Base-by-base conservation (phyloP, 2,888 invertebrate species). In the Drosophila mimetica region DNA sequence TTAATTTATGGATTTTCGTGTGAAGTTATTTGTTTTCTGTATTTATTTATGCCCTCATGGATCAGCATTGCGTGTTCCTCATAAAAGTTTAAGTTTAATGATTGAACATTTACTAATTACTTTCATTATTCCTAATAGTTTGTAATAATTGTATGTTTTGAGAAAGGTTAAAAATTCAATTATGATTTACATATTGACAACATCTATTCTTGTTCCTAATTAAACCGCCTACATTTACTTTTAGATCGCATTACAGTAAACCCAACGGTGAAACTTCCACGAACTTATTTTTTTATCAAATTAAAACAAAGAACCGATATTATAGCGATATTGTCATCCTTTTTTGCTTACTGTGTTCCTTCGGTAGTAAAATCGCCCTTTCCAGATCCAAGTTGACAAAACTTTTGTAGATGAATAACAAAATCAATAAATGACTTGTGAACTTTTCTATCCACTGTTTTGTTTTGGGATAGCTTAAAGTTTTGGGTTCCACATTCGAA, bases 1-100 rank as follows among this genome's bases (percentile, higher is more conserved):
- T 86, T 88, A 88, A 88, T 86, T 88, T 88, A 88, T 88, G 88
- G 75, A 83, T 69, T 74, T 83, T 86, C 86, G 86, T 87, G 86
- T 88, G 86, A 88, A 88, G 16, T 74, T 83, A 46, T 65, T 47
- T 46, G 30, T 37, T 64, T 47, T 53, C 41, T 52, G 59, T 25
- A 44, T 67, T 39, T 80, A 59, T 76, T 77, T 75, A 74, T 80
- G 75, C 71, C 76, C 72, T 69, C 58, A 77, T 75, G 77, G 41
- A 69, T 50, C 36, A 46, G 44, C 30, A 13, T 85, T 71, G 87
- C 86, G 83, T 87, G 86, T 58, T 4, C 22, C 36, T 28, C 25
- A 58, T 46, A 57, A 53, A 42, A 36, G 69, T 80, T 69, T 50
- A 75, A 73, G 67, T 80, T 80, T 82, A 87, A 82, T 79, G 67